Evolutionary conservation across 2,113 vertebrate genomes (phyloP), one percentile per base, ranked within the genome.

Genomic region (Cochlearius cochlearius): DNA sequence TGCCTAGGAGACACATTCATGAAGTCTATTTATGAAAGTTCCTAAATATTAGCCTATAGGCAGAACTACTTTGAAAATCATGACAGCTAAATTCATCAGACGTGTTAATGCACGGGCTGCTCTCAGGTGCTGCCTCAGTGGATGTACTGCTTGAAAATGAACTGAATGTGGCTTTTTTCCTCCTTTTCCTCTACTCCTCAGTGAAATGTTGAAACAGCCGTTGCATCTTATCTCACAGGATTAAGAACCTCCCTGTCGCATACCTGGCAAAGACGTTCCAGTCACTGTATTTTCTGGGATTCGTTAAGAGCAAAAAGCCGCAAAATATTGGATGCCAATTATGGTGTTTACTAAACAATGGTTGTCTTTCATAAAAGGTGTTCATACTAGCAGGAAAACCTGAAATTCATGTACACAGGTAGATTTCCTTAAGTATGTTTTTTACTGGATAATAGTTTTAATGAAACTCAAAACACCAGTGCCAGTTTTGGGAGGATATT

Each of bases 211-310:
- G 25, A 83, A 90, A 43, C 4, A 53, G 10, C 27, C 83, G 5
- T 63, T 63, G 34, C 43, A 75, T 72, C 15, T 36, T 66, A 4
- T 52, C 19, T 63, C 60, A 39, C 21, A 64, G 30, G 10, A 78
- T 5, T 13, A 58, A 73, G 21, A 81, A 36, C 22, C 8, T 80
- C 3, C 59, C 18, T 2, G 1, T 71, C 15, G 7, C 23, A 43
- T 23, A 34, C 0, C 6, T 2, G 5, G 11, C 4, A 75, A 36
- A 25, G 2, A 81, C 1, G 5, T 67, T 59, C 23, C 16, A 67
- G 10, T 49, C 39, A 43, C 47, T 53, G 7, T 43, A 15, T n/a
- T 67, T 7, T 56, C 66, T 53, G 12, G 11, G 22, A 90, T 71
- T 63, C 11, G 64, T 56, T 60, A 64, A 59, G 47, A 30, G 13